Conservation (phyloP, 2,113 vertebrate species). For the Rhabdomys dilectus region DNA sequence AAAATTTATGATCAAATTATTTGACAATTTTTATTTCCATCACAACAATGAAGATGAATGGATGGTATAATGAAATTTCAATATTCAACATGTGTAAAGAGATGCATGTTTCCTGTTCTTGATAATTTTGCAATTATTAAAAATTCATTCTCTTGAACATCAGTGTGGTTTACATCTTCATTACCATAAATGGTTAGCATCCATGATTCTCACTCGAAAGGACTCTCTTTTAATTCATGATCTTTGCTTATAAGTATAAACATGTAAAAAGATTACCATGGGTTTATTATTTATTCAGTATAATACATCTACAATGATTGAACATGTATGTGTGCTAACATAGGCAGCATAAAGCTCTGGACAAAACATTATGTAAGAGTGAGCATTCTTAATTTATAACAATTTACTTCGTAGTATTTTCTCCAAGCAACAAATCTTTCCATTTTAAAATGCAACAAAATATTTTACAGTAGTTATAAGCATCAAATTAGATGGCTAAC, state of each 20-base stretch:
- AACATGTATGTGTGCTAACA: slow-evolving; percentile 48
- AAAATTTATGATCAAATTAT: slow-evolving; percentile 65
- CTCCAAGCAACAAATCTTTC: neutral
- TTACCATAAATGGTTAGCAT: slow-evolving; percentile 78
- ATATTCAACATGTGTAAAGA: slow-evolving; percentile 52
- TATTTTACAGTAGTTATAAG: slow-evolving; percentile 5
- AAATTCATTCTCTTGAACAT: slow-evolving; percentile 70
- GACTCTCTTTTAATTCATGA: slow-evolving; percentile 56
- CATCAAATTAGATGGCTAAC: neutral
- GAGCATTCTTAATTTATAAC: slow-evolving; percentile 42
- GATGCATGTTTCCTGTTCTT: slow-evolving; percentile 50
- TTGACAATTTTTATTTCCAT: slow-evolving; percentile 28
- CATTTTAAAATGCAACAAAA: neutral
- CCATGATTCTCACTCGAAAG: slow-evolving; percentile 53
- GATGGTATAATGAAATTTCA: slow-evolving; percentile 25
- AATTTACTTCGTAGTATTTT: slow-evolving; percentile 35
- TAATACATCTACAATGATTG: slow-evolving; percentile 63
- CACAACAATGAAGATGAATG: slow-evolving; percentile 40
- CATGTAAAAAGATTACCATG: slow-evolving; percentile 41
- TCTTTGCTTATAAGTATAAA: slow-evolving; percentile 65
- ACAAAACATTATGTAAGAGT: slow-evolving; percentile 7
- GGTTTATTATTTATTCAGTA: slow-evolving; percentile 59
- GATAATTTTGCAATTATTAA: slow-evolving; percentile 75
- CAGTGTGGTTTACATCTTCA: slow-evolving; percentile 62
- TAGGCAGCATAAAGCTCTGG: neutral